phyloP scores from a whole-genome alignment of 2,888 invertebrate genomes.

The Cephonodes hylas region DNA sequence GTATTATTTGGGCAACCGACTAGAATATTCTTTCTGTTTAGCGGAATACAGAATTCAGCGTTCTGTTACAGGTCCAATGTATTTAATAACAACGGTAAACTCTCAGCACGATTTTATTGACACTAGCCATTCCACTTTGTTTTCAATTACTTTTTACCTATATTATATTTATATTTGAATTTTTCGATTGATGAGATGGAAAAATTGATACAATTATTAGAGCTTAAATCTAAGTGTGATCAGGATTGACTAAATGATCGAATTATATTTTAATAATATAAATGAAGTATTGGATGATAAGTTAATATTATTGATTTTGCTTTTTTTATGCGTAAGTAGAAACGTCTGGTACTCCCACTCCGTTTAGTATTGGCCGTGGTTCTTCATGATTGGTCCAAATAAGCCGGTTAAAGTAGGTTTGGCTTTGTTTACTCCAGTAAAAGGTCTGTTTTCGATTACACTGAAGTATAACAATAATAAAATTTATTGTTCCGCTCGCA shows the following conservation, averaged over 20 bases:
- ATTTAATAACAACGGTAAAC: constrained; percentile 16
- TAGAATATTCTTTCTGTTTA: constrained; percentile 17
- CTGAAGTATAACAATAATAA: no score
- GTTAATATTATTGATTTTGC: background rate
- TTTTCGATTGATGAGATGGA: background rate
- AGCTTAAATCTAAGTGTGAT: background rate
- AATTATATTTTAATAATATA: background rate
- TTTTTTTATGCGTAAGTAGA: constrained; percentile 10
- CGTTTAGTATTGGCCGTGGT: constrained; percentile 27
- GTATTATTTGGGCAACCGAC: constrained; percentile 11
- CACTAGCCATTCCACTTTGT: constrained; percentile 5
- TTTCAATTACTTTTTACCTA: background rate
- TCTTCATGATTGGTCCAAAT: constrained; percentile 26
- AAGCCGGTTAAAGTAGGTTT: background rate
- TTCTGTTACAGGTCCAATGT: constrained; percentile 16
- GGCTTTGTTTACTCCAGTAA: background rate
- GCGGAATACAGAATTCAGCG: constrained; percentile 19
- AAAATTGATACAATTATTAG: background rate
- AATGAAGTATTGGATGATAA: background rate
- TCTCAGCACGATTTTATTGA: constrained; percentile 24
- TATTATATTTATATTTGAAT: no score
- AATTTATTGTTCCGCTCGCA: background rate
- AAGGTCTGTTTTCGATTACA: background rate
- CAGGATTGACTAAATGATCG: background rate
- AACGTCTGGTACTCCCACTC: background rate